Evolutionary conservation across 1,140 invertebrate genomes (phyloP).

Genomic region (Aphelenchoides fujianensis): DNA sequence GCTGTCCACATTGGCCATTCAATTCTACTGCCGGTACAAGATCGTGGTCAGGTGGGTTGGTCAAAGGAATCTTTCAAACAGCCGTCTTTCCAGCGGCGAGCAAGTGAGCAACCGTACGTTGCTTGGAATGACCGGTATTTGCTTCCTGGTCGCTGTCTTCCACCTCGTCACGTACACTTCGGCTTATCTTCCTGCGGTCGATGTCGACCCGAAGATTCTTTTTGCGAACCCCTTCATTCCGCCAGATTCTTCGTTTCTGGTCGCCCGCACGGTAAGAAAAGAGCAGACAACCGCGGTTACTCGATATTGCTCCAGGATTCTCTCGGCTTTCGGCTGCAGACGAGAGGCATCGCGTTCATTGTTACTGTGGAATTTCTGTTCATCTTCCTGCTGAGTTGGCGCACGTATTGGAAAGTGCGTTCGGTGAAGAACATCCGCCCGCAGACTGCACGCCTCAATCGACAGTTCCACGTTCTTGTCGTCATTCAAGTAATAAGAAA

Average conservation of each 20-base stretch:
- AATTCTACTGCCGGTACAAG: background rate
- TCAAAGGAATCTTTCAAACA: background rate
- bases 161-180: background rate
- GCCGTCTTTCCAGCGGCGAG: background rate
- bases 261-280: background rate
- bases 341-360: background rate
- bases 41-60: background rate
- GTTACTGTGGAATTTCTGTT: background rate
- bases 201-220: background rate
- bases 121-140: background rate
- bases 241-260: background rate
- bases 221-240: background rate
- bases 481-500: background rate
- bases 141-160: background rate
- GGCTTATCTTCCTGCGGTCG: background rate
- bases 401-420: background rate
- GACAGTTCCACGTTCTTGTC: background rate
- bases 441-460: conserved; percentile 6
- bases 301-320: background rate
- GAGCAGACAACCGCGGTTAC: background rate
- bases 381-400: background rate
- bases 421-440: background rate
- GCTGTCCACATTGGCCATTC: background rate
- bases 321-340: background rate
- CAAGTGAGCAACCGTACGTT: background rate